Base-by-base conservation (phyloP, 2,888 invertebrate species). In the Balanococcus diminutus region DNA sequence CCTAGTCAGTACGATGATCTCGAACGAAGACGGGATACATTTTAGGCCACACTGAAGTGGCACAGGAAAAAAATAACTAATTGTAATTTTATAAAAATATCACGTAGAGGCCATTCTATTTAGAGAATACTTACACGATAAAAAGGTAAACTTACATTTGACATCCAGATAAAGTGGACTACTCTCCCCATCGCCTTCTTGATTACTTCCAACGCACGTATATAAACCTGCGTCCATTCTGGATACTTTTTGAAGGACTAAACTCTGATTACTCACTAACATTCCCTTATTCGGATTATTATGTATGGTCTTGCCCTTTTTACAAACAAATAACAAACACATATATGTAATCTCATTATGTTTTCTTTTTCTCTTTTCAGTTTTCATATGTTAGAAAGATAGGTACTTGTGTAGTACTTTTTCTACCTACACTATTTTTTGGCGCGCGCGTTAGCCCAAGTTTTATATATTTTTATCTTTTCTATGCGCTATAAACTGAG, bases 181-280 rank as follows among this genome's bases (percentile, higher is more conserved):
- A 90, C 96, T 96, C 88, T 95, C 94, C 0, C 96, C 95, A 88
- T 96, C 95, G 72, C 97, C 97, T 90, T 96, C 96, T 87, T 93
- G 93, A 91, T 97, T 97, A 89, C 94, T 94, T 75, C 96, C 96
- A 72, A 95, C 94, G 89, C 97, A 97, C 88, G 95, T 96, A 91
- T 97, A 97, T 89, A 95, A 93, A 0, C 96, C 96, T 0, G 95
- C 93, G 82, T 94, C 91, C 46, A 93, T 92, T 86, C 95, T 92
- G 87, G 94, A 94, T 87, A 96, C 96, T 88, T 93, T 94, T 91
- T 96, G 96, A 88, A 97, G 92, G n/a, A 96, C 96, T 87, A 97
- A 91, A 89, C 95, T 96, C 90, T 96, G 96, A 91, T 96, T 96
- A 90, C 95, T 96, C 87, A 96, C 94, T 88, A 96, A 95, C 86